phyloP scores from a whole-genome alignment of 1,140 invertebrate species.

The Drosophila lacteicornis region DNA sequence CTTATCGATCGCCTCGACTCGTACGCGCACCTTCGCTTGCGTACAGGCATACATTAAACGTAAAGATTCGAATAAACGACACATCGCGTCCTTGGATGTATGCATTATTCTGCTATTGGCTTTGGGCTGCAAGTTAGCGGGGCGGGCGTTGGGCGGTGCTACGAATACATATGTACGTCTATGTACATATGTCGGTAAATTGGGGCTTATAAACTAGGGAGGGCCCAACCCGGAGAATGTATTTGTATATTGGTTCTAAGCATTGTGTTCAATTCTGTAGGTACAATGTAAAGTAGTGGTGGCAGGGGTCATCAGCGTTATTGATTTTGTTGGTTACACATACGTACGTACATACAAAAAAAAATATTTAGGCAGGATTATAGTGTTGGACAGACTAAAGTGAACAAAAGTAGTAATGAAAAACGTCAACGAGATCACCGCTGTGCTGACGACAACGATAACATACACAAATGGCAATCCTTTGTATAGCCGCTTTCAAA shows the following conservation, averaged over 20 bases:
- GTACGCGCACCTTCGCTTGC: constrained; percentile 1
- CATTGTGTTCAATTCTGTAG: constrained; percentile 30
- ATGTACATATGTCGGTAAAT: neutral
- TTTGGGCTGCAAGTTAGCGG: constrained; percentile 78
- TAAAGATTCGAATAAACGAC: constrained; percentile 9
- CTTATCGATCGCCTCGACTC: constrained; percentile 5
- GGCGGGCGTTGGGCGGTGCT: constrained; percentile 13
- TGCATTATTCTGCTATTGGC: constrained; percentile 50
- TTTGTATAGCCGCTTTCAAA: constrained; percentile 58
- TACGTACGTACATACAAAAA: constrained; percentile 22
- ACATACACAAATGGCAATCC: constrained; percentile 66
- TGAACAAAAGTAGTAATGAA: constrained; percentile 84
- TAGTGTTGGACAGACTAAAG: constrained; percentile 66
- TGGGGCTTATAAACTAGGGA: constrained; percentile 5
- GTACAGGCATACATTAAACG: neutral
- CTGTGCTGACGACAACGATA: constrained; percentile 60
- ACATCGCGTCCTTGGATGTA: constrained; percentile 19
- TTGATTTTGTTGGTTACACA: constrained; percentile 16
- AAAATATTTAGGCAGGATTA: constrained; percentile 43
- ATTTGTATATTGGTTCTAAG: constrained; percentile 14
- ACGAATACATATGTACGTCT: constrained; percentile 5
- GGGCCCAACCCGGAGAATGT: neutral
- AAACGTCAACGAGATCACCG: constrained; percentile 74
- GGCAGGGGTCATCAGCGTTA: constrained; percentile 34
- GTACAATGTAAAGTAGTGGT: constrained; percentile 28